Evolutionary conservation across 2,113 vertebrate genomes (phyloP).

Genomic region (Trochalopteron elliotii): DNA sequence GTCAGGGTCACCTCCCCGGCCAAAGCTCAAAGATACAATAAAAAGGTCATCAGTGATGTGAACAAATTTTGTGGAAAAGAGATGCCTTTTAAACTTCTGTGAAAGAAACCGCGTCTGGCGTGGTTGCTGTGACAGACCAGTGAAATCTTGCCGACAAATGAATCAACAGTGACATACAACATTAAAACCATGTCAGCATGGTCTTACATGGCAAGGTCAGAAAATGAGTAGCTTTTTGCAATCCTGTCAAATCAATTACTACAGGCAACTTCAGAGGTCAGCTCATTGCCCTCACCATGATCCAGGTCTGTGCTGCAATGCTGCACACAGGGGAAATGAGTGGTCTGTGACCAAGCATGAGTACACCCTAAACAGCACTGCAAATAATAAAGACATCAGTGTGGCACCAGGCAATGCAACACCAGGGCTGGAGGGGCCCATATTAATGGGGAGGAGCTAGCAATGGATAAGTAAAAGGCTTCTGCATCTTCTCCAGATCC

Average conservation of each 20-base stretch:
- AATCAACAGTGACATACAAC: background rate
- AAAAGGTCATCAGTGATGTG: background rate
- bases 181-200: background rate
- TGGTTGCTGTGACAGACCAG: background rate
- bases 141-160: background rate
- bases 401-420: background rate
- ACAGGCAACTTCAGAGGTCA: background rate
- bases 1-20: background rate
- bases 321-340: background rate
- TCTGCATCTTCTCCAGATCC: background rate
- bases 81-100: background rate
- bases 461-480: background rate
- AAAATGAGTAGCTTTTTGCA: background rate
- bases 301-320: background rate
- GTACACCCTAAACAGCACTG: rapidly evolving
- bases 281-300: background rate
- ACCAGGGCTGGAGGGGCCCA: background rate
- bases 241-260: slow-evolving; percentile 5
- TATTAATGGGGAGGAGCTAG: background rate
- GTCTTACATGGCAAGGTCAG: background rate
- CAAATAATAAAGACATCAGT: background rate
- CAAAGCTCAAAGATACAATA: background rate
- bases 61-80: background rate
- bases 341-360: background rate
- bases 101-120: background rate